phyloP scores from a whole-genome alignment of 2,888 invertebrate species.

The Calliphora vomitoria region DNA sequence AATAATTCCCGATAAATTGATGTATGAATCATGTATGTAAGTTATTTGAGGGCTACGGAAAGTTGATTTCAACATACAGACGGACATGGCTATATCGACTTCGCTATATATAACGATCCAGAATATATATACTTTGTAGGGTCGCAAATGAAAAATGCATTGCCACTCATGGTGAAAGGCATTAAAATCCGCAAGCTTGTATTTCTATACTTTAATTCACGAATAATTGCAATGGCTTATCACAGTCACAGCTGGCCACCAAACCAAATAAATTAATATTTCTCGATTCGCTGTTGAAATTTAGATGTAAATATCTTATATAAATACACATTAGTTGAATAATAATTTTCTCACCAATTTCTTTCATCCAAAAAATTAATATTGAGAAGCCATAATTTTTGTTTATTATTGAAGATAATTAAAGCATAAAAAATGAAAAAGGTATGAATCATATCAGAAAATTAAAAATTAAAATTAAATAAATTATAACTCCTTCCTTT shows the following conservation, averaged over 20 bases:
- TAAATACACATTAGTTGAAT: not conserved
- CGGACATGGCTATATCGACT: too few species aligned
- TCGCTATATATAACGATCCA: too few species aligned
- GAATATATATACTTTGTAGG: too few species aligned
- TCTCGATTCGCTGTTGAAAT: not conserved
- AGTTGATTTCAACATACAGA: too few species aligned
- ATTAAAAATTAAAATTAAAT: not conserved
- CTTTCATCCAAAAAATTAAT: not conserved
- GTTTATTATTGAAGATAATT: too few species aligned
- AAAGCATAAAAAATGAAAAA: not conserved
- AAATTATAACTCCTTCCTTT: constrained; percentile 7
- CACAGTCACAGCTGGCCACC: not conserved
- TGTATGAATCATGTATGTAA: too few species aligned
- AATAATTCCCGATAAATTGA: too few species aligned
- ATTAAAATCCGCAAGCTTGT: too few species aligned
- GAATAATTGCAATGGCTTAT: not conserved
- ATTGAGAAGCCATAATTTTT: too few species aligned
- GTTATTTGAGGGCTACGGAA: too few species aligned
- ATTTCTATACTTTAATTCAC: not conserved
- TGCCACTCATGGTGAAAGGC: too few species aligned
- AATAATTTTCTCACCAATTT: not conserved
- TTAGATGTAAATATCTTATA: not conserved
- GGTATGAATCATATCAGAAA: constrained; percentile 31
- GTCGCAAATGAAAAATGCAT: too few species aligned
- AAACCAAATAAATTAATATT: not conserved